Evolutionary conservation across 2,888 invertebrate species (phyloP), one percentile per base, ranked within the genome.

Genomic region (Lucinisca nassula): DNA sequence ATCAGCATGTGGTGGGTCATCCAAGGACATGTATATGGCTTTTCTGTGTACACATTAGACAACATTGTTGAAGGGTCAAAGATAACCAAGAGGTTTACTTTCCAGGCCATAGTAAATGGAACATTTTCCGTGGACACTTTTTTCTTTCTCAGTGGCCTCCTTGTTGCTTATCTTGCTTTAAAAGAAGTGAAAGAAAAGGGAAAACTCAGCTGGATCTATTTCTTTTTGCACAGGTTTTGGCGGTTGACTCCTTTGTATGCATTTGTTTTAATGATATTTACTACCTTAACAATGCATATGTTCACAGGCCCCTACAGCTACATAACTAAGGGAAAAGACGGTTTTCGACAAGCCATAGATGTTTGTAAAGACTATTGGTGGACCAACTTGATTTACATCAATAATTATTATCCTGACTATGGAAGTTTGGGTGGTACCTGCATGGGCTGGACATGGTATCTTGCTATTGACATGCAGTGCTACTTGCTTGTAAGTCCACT

Each of bases 41-140:
- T 90, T 74, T 35, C 58, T 8, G 21, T 80, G 30, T 70, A 79
- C 24, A 51, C 78, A 83, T 10, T 83, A 83, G 93, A 90, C 75
- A 93, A 93, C 78, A 0, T 78, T 1, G 10, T 84, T 0, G 82
- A 84, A 17, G 81, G 85, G 32, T 35, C 17, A 0, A 58, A 79
- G 27, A 32, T 90, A 14, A 10, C 81, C 4, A 78, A 90, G 61
- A 78, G 90, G 14, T 92, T 91, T 76, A 88, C 88, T 12, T 93
- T 94, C 82, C 95, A 95, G 86, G 88, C 92, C n/a, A 92, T 95
- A 32, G 24, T 92, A 8, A 95, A 95, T 87, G 95, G 92, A 12
- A 93, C 94, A 6, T 92, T 94, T 49, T 94, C 95, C 78, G 95
- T 95, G 1, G 95, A 95, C 78, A 92, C 93, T n/a, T 95, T 95